Evolutionary conservation across 2,888 invertebrate genomes (phyloP).

Genomic region (Ormyrus rosae): DNA sequence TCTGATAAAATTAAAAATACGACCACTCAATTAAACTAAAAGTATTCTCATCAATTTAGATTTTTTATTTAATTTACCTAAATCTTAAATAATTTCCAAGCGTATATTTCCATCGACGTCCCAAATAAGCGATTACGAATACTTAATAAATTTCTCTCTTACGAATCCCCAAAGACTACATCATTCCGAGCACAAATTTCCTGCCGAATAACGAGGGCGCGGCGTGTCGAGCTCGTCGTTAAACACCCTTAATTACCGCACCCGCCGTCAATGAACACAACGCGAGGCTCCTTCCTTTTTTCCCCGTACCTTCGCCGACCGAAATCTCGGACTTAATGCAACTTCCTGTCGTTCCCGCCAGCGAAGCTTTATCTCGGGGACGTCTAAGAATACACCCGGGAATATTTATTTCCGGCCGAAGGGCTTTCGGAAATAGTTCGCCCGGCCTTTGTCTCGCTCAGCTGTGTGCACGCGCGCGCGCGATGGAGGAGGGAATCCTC

Average conservation of each 20-base stretch:
- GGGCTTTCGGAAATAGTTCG: slow-evolving; percentile 61
- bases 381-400: slow-evolving; percentile 50
- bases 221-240: slow-evolving; percentile 12
- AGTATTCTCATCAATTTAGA: too few species aligned
- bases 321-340: slow-evolving; percentile 41
- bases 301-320: neutral
- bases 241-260: slow-evolving; percentile 38
- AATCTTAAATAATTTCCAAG: too few species aligned
- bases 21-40: too few species aligned
- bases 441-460: slow-evolving; percentile 58
- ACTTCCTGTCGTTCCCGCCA: slow-evolving; percentile 52
- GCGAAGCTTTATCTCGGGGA: slow-evolving; percentile 43
- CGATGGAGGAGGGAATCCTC: slow-evolving; percentile 2
- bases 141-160: too few species aligned
- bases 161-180: too few species aligned
- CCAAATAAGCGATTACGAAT: too few species aligned
- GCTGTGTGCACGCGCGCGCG: slow-evolving; percentile 1
- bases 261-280: slow-evolving; percentile 21
- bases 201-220: slow-evolving; percentile 10
- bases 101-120: too few species aligned
- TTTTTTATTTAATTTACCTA: too few species aligned
- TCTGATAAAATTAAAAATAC: too few species aligned
- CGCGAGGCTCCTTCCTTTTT: neutral
- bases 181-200: too few species aligned
- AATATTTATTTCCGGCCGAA: slow-evolving; percentile 63